A percentile compares a stretch with the other conserved stretches of the same genome.
These are phyloP conservation scores for Furcula furcula DNA, from an alignment of 2,888 invertebrate species.

Conservation along the genomic window DNA sequence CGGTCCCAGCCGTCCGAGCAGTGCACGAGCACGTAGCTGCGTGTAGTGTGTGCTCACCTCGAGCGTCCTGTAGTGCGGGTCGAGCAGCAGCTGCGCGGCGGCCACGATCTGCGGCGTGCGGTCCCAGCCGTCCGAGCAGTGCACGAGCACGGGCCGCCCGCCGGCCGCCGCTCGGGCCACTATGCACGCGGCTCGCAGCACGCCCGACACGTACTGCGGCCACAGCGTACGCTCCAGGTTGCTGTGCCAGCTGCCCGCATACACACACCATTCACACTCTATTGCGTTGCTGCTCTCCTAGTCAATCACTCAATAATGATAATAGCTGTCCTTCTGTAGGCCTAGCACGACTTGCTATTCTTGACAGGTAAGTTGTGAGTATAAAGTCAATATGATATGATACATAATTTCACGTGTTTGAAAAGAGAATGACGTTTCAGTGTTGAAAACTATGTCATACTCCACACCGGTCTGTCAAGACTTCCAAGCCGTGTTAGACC, in stretches of 20 bases:
- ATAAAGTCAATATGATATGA: too few relatives aligned
- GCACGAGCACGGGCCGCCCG: slow-evolving; percentile 95
- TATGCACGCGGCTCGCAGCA: slow-evolving; percentile 90
- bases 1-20: neutral
- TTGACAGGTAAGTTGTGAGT: too few relatives aligned
- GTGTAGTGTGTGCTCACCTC: slow-evolving; percentile 83
- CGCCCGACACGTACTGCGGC: slow-evolving; percentile 93
- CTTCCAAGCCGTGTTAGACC: too few relatives aligned
- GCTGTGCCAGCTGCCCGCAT: slow-evolving; percentile 91
- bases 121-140: slow-evolving; percentile 99
- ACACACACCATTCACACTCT: too few relatives aligned
- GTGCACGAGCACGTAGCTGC: neutral
- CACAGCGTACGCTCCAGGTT: slow-evolving; percentile 94
- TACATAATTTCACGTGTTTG: too few relatives aligned
- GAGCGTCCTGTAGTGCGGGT: slow-evolving; percentile 96
- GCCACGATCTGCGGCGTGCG: slow-evolving; percentile 98
- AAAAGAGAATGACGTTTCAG: too few relatives aligned
- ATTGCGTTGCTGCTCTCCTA: too few relatives aligned
- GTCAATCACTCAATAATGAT: too few relatives aligned
- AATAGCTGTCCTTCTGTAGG: too few relatives aligned
- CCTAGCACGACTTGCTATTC: too few relatives aligned
- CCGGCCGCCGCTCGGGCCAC: slow-evolving; percentile 92
- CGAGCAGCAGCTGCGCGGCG: slow-evolving; percentile 94
- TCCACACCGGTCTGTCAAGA: too few relatives aligned
- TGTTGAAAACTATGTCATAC: too few relatives aligned